Base-by-base conservation (phyloP, 2,113 vertebrate species). In the Poeciliopsis prolifica region DNA sequence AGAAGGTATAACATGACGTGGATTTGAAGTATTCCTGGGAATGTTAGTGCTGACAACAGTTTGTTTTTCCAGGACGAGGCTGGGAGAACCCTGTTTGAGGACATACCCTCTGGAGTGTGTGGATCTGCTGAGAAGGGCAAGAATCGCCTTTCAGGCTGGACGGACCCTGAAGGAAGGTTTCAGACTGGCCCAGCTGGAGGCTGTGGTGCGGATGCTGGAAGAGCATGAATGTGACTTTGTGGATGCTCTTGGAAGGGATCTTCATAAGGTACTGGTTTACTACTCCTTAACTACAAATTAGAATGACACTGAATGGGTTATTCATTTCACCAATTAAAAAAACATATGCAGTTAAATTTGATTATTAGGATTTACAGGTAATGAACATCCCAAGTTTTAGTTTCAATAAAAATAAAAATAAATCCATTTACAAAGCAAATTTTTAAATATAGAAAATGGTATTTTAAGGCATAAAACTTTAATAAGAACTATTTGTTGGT, bases 141-240 rank as follows among this genome's bases (percentile, higher is more conserved):
- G 90, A 70, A 82, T 84, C 3, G 89, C 93, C 24, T 94, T 94
- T 68, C 79, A 78, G 26, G 87, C 89, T 4, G 87, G 91, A 74
- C 92, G 87, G 17, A 90, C 91, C 29, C 35, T 86, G 0, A 85
- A 86, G 48, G 92, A 93, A 65, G 66, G n/a, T 74, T 94, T 94
- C 85, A 86, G 94, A 64, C 68, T 86, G 60, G 61, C 77, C 31
- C 95, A 95, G 86, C 82, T 95, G 66, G 90, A 94, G 74, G 92
- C 92, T 24, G 30, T 94, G 58, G 72, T 95, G 61, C 86, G 75
- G 31, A 87, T 95, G 93, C 78, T 95, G 83, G 89, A 88, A 48
- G 91, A 93, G 24, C 93, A 94, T 3, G 93, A 95, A 80, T 87
- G 88, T 65, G 93, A 95, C 75, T 94, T 95, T 86, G 92, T 94